Evolutionary conservation across 2,888 invertebrate species (phyloP).

Genomic region (Phania funesta): DNA sequence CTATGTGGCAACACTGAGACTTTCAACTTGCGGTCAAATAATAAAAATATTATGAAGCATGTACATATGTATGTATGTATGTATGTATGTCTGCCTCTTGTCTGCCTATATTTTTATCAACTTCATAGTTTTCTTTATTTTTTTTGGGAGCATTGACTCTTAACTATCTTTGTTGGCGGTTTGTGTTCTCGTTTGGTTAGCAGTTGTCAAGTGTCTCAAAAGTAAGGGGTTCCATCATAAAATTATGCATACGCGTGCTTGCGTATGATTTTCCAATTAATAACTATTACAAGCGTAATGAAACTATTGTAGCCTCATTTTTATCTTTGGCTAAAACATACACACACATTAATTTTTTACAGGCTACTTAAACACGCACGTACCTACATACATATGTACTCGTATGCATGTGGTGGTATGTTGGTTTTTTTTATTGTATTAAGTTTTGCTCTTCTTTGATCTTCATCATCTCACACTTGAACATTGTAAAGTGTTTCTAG

Average conservation of each 20-base stretch:
- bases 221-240: slow-evolving; percentile 14
- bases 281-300: slow-evolving; percentile 8
- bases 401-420: neutral
- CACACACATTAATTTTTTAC: neutral
- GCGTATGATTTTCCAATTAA: slow-evolving; percentile 47
- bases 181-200: slow-evolving; percentile 20
- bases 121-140: slow-evolving; percentile 36
- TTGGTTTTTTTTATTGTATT: neutral
- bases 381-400: neutral
- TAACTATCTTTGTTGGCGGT: slow-evolving; percentile 51
- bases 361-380: neutral
- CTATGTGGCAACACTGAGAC: too few relatives aligned
- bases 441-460: slow-evolving; percentile 32
- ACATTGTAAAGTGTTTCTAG: slow-evolving; percentile 3
- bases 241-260: slow-evolving; percentile 23
- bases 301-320: slow-evolving; percentile 18
- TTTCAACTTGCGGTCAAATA: slow-evolving; percentile 62
- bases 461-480: slow-evolving; percentile 13
- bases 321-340: neutral
- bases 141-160: slow-evolving; percentile 62
- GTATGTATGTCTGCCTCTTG: neutral
- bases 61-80: neutral
- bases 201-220: slow-evolving; percentile 28
- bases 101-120: slow-evolving; percentile 25
- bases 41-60: slow-evolving; percentile 53